phyloP scores from a whole-genome alignment of 1,140 invertebrate genomes.

The Lepidostoma basale region DNA sequence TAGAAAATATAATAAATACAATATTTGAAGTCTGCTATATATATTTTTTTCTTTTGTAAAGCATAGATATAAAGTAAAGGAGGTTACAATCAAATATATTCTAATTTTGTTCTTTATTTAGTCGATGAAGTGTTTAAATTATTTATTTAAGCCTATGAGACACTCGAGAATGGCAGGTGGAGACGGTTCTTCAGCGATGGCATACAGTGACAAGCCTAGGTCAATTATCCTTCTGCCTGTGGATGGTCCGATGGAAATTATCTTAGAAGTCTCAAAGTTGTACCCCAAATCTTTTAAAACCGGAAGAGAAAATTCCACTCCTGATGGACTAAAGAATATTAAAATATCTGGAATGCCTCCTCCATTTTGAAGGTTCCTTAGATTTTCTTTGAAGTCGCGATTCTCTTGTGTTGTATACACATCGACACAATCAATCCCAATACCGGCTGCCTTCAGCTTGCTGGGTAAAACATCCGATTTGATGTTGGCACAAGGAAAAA shows the following conservation, averaged over 20 bases:
- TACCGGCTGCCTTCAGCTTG: constrained; percentile 48
- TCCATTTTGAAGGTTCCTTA: constrained; percentile 47
- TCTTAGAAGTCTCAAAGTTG: constrained; percentile 49
- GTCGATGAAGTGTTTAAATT: too few relatives aligned
- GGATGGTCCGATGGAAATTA: constrained; percentile 58
- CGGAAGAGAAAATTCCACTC: constrained; percentile 48
- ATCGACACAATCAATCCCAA: constrained; percentile 48
- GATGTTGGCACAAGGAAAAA: constrained; percentile 59
- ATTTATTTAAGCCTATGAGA: neutral
- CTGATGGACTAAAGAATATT: constrained; percentile 60
- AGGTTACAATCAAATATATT: too few relatives aligned
- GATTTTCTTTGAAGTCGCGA: constrained; percentile 46
- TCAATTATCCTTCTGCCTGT: constrained; percentile 53
- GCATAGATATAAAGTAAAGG: too few relatives aligned
- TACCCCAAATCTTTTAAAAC: constrained; percentile 47
- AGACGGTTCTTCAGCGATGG: constrained; percentile 51
- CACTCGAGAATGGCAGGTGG: constrained; percentile 37
- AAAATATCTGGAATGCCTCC: constrained; percentile 50
- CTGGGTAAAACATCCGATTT: constrained; percentile 52
- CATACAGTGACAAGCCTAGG: constrained; percentile 48
- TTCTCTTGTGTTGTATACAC: constrained; percentile 37
- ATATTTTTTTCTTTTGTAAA: too few relatives aligned
- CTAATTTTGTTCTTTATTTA: too few relatives aligned
- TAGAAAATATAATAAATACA: too few relatives aligned
- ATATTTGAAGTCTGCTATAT: too few relatives aligned